Base-by-base conservation (phyloP, 2,797 vertebrate species). In the Phrynocephalus forsythii region DNA sequence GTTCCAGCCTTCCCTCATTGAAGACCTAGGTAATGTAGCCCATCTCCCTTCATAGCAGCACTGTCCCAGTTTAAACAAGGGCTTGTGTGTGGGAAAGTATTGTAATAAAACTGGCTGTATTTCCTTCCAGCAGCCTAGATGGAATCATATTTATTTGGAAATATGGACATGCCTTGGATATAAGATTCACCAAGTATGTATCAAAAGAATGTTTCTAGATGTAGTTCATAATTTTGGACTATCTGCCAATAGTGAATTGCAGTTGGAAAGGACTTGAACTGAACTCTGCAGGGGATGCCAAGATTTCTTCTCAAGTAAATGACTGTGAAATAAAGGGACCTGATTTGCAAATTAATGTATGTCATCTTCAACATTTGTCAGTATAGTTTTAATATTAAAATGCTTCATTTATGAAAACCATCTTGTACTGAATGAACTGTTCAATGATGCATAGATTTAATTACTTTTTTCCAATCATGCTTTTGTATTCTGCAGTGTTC, bases 331-430 rank as follows among this genome's bases (percentile, higher is more conserved):
- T 0, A 0, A 76, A 80, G 30, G 48, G 20, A 52, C 28, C 30
- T 9, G 3, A 76, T 66, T 73, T 63, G 8, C 72, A 26, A 89
- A 82, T 80, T 0, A 86, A 89, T 52, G 88, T 86, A 20, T 1
- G 20, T 85, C 7, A 85, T 91, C 16, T 68, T 88, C 38, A 86
- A 88, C 22, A 87, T 22, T 18, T 67, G 73, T 56, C 82, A 84
- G 79, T 18, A 28, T 67, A 79, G 26, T 82, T 72, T 88, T 79
- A 88, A 84, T 44, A 56, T 56, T 56, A 76, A 81, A 85, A 81
- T 76, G 48, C 16, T 13, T 79, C 26, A 73, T 89, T 93, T 94
- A 89, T 92, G 91, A 86, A 90, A 90, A 63, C 24, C 76, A 1
- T 68, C 38, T 90, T 91, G 10, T 44, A 50, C 52, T 84, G 67